These are phyloP conservation scores for Sphaerophoria rueppellii DNA, from an alignment of 2,888 invertebrate genomes.

Conservation along the genomic window DNA sequence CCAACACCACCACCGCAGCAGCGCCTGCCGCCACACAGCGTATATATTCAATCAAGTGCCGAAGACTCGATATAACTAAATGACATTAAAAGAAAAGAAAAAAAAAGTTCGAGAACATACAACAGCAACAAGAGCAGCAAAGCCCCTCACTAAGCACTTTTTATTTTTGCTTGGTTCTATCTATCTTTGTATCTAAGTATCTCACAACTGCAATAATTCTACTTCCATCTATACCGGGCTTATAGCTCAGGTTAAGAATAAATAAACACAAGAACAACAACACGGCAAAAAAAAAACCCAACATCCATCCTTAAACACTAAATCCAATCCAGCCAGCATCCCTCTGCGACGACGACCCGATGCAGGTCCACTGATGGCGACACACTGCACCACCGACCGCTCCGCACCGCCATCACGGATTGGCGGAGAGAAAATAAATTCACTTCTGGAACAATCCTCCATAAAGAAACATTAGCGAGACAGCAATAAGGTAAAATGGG, in stretches of 20 bases:
- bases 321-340: constrained; percentile 58
- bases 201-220: constrained; percentile 67
- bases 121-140: not conserved
- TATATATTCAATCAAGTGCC: constrained; percentile 67
- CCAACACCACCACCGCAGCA: not conserved
- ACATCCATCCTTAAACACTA: constrained; percentile 53
- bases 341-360: not conserved
- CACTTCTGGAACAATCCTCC: constrained; percentile 75
- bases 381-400: not conserved
- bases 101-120: not conserved
- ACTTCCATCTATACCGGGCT: constrained; percentile 53
- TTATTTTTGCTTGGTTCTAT: not conserved
- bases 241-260: constrained; percentile 33
- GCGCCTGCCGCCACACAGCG: not conserved
- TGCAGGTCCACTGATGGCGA: not conserved
- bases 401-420: constrained; percentile 10
- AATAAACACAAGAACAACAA: constrained; percentile 12
- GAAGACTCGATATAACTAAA: constrained; percentile 63
- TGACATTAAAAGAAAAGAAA: constrained; percentile 52
- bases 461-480: constrained; percentile 76
- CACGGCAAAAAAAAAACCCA: constrained; percentile 22
- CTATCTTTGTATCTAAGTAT: constrained; percentile 63
- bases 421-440: constrained; percentile 72
- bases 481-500: constrained; percentile 76
- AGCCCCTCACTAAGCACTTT: not conserved